Evolutionary conservation across 2,797 vertebrate genomes (phyloP).

Genomic region (Periparus ater): DNA sequence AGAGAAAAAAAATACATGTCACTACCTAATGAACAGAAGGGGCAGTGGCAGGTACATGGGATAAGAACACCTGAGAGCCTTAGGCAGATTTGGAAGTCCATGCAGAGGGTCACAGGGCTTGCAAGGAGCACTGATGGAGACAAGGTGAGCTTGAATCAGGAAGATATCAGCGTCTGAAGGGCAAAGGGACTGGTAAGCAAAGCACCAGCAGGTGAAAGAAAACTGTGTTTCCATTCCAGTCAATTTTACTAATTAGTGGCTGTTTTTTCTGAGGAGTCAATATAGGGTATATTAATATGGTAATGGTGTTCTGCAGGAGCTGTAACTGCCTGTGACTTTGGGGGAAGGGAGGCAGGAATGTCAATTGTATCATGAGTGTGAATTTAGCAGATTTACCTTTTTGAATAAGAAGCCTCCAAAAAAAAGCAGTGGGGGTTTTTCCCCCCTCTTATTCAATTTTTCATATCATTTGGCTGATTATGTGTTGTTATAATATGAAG

Average conservation of each 20-base stretch:
- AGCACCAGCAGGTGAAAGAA: background rate
- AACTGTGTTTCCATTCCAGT: background rate
- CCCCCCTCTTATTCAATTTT: background rate
- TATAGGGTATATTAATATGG: conserved; percentile 20
- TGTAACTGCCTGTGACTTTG: background rate
- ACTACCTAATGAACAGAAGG: background rate
- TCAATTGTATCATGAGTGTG: background rate
- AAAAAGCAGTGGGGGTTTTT: background rate
- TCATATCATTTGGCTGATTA: background rate
- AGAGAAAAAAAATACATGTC: background rate
- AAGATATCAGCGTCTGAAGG: background rate
- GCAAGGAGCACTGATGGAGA: background rate
- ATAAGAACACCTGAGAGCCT: background rate
- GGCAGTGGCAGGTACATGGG: background rate
- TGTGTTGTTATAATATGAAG: background rate
- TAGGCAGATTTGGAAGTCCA: background rate
- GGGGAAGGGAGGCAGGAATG: background rate
- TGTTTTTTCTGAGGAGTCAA: background rate
- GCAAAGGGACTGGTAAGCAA: background rate
- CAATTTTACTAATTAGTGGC: conserved; percentile 29
- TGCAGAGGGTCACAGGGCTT: background rate
- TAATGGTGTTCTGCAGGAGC: background rate
- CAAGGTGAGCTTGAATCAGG: background rate
- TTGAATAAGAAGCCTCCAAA: background rate
- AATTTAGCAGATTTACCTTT: background rate